phyloP scores from a whole-genome alignment of 1,140 invertebrate genomes.

The Aphis craccivora region DNA sequence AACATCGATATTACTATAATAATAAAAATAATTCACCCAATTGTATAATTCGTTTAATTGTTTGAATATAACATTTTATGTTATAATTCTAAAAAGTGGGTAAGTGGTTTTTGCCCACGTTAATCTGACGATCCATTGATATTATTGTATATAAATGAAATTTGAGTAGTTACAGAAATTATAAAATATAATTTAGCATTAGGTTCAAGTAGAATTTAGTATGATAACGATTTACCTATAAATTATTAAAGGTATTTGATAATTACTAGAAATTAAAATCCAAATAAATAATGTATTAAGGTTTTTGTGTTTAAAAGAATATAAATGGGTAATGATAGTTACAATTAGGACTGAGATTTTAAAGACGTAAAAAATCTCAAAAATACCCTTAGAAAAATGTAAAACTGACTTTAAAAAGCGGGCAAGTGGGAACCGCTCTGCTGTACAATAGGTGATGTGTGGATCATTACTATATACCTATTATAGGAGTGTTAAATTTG shows the following conservation, averaged over 20 bases:
- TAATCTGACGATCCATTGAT: neutral
- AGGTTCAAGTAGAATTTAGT: neutral
- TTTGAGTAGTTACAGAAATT: neutral
- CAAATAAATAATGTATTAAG: neutral
- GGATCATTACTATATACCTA: no score
- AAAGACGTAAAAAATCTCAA: no score
- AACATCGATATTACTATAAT: neutral
- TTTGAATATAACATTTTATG: neutral
- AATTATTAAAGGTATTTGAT: neutral
- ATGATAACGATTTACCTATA: neutral
- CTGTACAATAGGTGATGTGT: no score
- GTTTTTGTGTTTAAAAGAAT: no score
- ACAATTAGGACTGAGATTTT: no score
- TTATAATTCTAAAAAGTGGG: neutral
- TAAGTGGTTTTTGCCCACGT: no score
- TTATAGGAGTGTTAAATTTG: no score
- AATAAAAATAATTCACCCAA: neutral
- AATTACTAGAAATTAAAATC: neutral
- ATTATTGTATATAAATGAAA: neutral
- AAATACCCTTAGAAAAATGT: no score
- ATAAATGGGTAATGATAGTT: no score
- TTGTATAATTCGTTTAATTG: neutral
- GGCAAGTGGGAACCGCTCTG: no score
- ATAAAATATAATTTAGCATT: neutral
- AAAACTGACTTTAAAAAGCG: no score